Evolutionary conservation across 2,113 vertebrate species (phyloP).

Genomic region (Pyrgilauda ruficollis): DNA sequence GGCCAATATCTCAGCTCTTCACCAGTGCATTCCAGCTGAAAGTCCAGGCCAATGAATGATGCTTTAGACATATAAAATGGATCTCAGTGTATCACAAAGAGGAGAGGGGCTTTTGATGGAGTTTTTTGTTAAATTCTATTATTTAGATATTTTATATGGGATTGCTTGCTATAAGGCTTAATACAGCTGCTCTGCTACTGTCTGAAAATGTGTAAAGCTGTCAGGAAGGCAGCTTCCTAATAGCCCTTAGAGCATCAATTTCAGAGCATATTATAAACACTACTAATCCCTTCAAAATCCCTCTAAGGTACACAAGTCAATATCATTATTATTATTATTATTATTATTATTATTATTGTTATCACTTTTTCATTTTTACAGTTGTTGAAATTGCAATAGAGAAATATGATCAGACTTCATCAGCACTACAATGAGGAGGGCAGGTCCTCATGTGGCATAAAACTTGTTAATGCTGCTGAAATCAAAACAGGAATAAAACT

Average conservation of each 20-base stretch:
- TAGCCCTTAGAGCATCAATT: background rate
- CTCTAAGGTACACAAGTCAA: background rate
- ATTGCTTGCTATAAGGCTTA: background rate
- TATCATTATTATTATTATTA: background rate
- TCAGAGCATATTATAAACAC: background rate
- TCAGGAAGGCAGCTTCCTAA: constrained; percentile 17
- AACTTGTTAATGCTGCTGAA: background rate
- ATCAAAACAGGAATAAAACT: background rate
- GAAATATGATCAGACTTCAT: background rate
- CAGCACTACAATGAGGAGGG: background rate
- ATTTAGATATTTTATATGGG: background rate
- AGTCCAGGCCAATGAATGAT: background rate
- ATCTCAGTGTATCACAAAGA: background rate
- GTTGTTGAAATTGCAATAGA: background rate
- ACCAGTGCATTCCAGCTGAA: background rate
- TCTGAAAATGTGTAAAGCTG: constrained; percentile 9
- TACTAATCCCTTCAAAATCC: background rate
- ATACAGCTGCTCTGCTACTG: background rate
- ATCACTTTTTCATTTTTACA: background rate
- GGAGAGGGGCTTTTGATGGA: background rate
- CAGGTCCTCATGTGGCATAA: background rate
- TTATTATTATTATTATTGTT: background rate
- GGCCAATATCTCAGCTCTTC: background rate
- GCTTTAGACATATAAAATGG: background rate
- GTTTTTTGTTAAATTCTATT: background rate